These are phyloP conservation scores for Sebastes umbrosus DNA, from an alignment of 2,797 vertebrate species.

Conservation along the genomic window DNA sequence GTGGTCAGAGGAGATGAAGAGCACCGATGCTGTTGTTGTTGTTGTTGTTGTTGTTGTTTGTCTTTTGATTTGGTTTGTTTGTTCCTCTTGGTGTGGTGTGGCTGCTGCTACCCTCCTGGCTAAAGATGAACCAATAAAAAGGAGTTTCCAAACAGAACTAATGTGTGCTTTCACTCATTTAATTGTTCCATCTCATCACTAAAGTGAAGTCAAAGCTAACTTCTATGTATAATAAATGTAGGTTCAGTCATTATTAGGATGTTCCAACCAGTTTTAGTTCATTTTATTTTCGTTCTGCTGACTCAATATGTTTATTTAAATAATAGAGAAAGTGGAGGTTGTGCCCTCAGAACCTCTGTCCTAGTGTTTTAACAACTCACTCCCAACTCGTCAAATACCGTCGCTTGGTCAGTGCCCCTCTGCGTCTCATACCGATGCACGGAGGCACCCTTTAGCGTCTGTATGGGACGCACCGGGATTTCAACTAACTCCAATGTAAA, in stretches of 20 bases:
- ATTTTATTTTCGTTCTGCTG: too few relatives aligned
- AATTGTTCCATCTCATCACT: too few relatives aligned
- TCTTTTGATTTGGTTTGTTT: conserved; percentile 63
- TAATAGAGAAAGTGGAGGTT: not conserved
- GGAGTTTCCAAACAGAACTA: conserved; percentile 68
- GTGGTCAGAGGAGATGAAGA: conserved; percentile 54
- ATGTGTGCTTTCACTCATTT: not conserved
- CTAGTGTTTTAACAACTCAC: too few relatives aligned
- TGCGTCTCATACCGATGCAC: too few relatives aligned
- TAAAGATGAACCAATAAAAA: conserved; percentile 82
- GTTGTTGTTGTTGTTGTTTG: conserved; percentile 48
- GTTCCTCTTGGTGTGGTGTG: conserved; percentile 73
- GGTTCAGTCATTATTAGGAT: not conserved
- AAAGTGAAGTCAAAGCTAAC: not conserved
- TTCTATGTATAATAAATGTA: not conserved
- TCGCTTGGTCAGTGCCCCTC: too few relatives aligned
- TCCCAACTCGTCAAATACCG: too few relatives aligned
- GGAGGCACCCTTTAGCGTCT: too few relatives aligned
- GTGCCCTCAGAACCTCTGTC: not conserved
- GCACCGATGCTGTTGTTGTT: conserved; percentile 41
- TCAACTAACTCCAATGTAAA: too few relatives aligned
- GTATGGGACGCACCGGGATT: too few relatives aligned
- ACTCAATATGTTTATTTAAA: too few relatives aligned
- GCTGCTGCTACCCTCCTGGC: conserved; percentile 75
- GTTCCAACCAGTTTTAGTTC: not conserved